Evolutionary conservation across 2,888 invertebrate genomes (phyloP).

Genomic region (Allygus modestus): DNA sequence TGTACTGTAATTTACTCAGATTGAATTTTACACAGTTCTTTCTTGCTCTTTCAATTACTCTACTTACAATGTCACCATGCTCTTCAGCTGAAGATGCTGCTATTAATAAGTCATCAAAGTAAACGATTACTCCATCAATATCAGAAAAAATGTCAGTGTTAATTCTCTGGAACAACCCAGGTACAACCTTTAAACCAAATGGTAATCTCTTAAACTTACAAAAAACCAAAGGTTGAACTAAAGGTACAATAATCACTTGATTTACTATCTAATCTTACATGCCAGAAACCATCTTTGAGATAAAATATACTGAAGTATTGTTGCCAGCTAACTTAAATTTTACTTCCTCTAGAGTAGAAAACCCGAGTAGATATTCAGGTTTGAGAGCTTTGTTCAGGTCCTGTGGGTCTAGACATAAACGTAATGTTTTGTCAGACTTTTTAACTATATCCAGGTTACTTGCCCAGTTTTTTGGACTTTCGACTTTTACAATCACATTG

Average conservation of each 20-base stretch:
- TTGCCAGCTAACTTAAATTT: conserved; percentile 19
- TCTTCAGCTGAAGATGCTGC: conserved; percentile 67
- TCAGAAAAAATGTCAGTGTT: conserved; percentile 66
- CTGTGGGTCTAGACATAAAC: conserved; percentile 45
- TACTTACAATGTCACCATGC: conserved; percentile 67
- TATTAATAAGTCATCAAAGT: conserved; percentile 70
- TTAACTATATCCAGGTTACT: conserved; percentile 43
- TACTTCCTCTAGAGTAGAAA: conserved; percentile 24
- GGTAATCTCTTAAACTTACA: conserved; percentile 33
- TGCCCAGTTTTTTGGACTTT: conserved; percentile 18
- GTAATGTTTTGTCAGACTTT: too few relatives aligned
- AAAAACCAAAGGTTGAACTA: conserved; percentile 48
- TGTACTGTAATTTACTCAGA: conserved; percentile 58
- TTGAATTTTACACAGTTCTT: conserved; percentile 62
- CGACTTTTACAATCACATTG: too few relatives aligned
- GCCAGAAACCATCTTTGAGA: conserved; percentile 25
- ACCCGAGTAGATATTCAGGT: conserved; percentile 19
- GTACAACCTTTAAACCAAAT: conserved; percentile 50
- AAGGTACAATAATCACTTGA: conserved; percentile 35
- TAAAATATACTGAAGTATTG: conserved; percentile 18
- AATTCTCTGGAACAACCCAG: conserved; percentile 68
- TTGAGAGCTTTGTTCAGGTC: conserved; percentile 24
- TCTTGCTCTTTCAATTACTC: conserved; percentile 67
- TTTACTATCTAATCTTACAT: conserved; percentile 10
- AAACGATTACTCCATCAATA: conserved; percentile 68